phyloP scores from a whole-genome alignment of 2,888 invertebrate species.

The Coecobrya sp. region DNA sequence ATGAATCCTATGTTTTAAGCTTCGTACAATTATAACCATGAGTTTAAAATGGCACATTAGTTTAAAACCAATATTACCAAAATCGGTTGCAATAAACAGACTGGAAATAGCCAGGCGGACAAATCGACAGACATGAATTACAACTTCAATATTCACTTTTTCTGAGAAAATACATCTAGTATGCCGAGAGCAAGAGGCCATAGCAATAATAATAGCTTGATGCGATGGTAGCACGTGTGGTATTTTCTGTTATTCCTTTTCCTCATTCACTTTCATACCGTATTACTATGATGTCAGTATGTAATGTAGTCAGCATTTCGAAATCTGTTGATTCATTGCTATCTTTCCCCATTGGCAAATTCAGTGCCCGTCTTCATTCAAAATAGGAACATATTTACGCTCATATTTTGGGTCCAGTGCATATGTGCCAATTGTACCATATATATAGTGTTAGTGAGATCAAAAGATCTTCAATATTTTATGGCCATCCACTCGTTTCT shows the following conservation, averaged over 20 bases:
- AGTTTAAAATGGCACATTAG: too few relatives aligned
- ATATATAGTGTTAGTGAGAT: background rate
- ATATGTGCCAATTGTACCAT: too few relatives aligned
- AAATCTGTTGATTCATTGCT: conserved; percentile 67
- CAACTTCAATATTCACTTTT: too few relatives aligned
- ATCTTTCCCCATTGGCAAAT: conserved; percentile 60
- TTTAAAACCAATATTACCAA: too few relatives aligned
- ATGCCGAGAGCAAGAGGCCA: background rate
- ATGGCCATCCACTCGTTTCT: background rate
- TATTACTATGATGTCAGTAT: background rate
- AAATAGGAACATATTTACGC: background rate
- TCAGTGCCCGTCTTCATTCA: conserved; percentile 38
- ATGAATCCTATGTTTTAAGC: too few relatives aligned
- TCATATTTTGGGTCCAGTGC: too few relatives aligned
- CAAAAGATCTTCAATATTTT: conserved; percentile 2
- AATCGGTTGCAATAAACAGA: too few relatives aligned
- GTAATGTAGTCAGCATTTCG: conserved; percentile 42
- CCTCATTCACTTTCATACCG: background rate
- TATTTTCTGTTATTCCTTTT: background rate
- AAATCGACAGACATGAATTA: too few relatives aligned
- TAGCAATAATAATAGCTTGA: background rate
- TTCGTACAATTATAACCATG: too few relatives aligned
- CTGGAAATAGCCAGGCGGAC: too few relatives aligned
- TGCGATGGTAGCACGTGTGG: background rate
- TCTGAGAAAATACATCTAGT: too few relatives aligned